Evolutionary conservation across 1,140 invertebrate species (phyloP).

Genomic region (Drosophila erecta): DNA sequence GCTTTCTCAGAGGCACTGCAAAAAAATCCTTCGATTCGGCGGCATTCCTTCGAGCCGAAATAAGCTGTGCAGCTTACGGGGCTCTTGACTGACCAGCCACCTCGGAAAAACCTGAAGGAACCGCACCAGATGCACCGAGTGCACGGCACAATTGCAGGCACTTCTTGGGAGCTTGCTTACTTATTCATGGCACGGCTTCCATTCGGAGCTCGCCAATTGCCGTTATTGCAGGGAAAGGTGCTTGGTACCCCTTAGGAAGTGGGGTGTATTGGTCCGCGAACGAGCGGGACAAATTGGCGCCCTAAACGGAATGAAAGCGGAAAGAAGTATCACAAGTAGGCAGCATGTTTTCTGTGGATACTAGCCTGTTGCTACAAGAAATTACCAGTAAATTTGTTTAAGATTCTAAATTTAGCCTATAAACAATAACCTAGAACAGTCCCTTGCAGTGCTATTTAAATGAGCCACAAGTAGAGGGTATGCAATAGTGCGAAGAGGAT

Average conservation of each 20-base stretch:
- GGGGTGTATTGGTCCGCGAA: background rate
- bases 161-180: constrained; percentile 31
- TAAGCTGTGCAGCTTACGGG: constrained; percentile 37
- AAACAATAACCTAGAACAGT: too few relatives aligned
- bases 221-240: constrained; percentile 24
- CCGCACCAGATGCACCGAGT: constrained; percentile 27
- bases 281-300: too few relatives aligned
- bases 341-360: too few relatives aligned
- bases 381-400: too few relatives aligned
- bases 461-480: background rate
- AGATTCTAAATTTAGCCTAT: too few relatives aligned
- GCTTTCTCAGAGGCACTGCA: constrained; percentile 6
- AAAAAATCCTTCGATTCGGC: background rate
- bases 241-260: background rate
- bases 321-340: too few relatives aligned
- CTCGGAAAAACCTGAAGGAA: background rate
- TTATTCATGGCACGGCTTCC: constrained; percentile 42
- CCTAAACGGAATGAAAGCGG: too few relatives aligned
- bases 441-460: too few relatives aligned
- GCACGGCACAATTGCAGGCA: constrained; percentile 41
- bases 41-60: constrained; percentile 13
- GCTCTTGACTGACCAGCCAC: background rate
- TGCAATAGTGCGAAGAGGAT: background rate
- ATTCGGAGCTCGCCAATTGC: constrained; percentile 38
- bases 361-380: too few relatives aligned